phyloP scores from a whole-genome alignment of 2,888 invertebrate genomes.

The Tenthredo amoena region DNA sequence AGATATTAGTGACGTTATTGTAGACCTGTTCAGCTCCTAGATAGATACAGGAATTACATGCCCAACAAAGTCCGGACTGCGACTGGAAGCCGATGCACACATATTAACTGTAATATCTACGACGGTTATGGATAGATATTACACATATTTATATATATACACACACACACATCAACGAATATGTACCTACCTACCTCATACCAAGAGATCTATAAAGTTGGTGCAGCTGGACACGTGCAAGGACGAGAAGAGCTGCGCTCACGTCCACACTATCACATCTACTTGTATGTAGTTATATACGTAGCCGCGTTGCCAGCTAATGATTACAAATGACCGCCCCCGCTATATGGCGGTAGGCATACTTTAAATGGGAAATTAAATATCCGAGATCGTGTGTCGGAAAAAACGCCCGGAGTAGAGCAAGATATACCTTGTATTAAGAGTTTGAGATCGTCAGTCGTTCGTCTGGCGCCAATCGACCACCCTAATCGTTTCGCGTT shows the following conservation, averaged over 20 bases:
- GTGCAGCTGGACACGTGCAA: background rate
- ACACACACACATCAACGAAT: background rate
- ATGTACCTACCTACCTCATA: background rate
- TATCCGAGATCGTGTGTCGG: slow-evolving; percentile 21
- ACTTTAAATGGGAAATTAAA: slow-evolving; percentile 52
- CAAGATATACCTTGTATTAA: background rate
- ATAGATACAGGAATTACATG: slow-evolving; percentile 41
- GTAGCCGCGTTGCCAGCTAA: slow-evolving; percentile 42
- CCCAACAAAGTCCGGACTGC: slow-evolving; percentile 26
- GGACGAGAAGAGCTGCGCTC: background rate
- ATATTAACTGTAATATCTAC: background rate
- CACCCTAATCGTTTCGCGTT: slow-evolving; percentile 15
- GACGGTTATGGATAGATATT: background rate
- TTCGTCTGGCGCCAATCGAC: slow-evolving; percentile 36
- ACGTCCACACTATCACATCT: background rate
- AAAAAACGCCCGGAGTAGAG: slow-evolving; percentile 17
- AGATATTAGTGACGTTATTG: slow-evolving; percentile 47
- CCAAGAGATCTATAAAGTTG: slow-evolving; percentile 5
- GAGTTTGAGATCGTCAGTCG: background rate
- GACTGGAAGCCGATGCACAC: slow-evolving; percentile 13
- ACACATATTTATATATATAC: background rate
- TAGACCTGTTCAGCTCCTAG: slow-evolving; percentile 29
- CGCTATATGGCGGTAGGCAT: slow-evolving; percentile 35
- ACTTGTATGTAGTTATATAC: background rate
- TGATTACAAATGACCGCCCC: slow-evolving; percentile 53